Base-by-base conservation (phyloP, 1,140 invertebrate species). In the Drosophila novamexicana region DNA sequence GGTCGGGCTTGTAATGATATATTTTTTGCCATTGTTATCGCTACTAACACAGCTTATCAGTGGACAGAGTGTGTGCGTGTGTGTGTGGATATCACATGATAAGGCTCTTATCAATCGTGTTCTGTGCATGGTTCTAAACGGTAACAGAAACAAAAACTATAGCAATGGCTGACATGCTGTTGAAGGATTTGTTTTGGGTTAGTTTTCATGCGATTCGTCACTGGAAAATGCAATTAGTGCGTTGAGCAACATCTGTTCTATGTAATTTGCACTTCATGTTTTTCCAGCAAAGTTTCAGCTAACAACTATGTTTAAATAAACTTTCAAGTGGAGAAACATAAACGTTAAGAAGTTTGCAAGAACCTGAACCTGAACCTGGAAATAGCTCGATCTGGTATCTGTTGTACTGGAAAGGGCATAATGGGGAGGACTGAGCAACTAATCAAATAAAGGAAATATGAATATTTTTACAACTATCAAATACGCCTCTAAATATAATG, bases 61-160 rank as follows among this genome's bases (percentile, higher is more conserved):
- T 29, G 12, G n/a, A 9, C 12, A 36, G 7, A 29, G 22, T n/a
- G 14, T 14, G n/a, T 42, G n/a, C 10, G 6, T 61, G 12, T 49
- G 56, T 34, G 62, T 56, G 14, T 56, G 47, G 22, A 42, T 32
- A 37, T n/a, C 52, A 18, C 8, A n/a, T 14, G 65, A 74, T 74
- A 69, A 69, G 37, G 45, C 22, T 5, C 71, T 74, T 73, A 73
- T 73, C 70, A 54, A 37, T 7, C 16, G n/a, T 37, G 14, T 18
- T 47, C 44, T 10, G 16, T 47, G 44, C 44, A 47, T n/a, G 12
- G 29, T 52, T 52, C 34, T n/a, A 42, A 45, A 45, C 42, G 56
- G 29, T 16, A 45, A 59, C 29, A 32, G 22, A 44, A 10, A 40
- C 18, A n/a, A 22, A n/a, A 50, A 57, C 54, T 57, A 45, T 1